phyloP scores from a whole-genome alignment of 1,140 invertebrate species.

The Drosophila nasuta region DNA sequence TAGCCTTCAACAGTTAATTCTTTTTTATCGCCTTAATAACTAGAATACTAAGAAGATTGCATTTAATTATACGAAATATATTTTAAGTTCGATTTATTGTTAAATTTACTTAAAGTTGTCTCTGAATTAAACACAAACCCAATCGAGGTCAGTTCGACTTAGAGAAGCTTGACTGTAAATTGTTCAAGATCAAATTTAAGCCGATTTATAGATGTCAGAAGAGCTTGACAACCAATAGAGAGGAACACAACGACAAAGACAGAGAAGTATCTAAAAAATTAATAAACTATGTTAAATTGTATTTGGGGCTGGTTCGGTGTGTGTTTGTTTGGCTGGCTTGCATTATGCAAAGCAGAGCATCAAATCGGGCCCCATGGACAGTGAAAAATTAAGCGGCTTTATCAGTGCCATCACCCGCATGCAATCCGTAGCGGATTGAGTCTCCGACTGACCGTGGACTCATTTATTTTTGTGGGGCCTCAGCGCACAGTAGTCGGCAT shows the following conservation, averaged over 20 bases:
- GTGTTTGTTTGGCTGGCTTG: slow-evolving; percentile 27
- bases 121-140: too few relatives aligned
- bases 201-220: slow-evolving; percentile 76
- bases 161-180: slow-evolving; percentile 24
- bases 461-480: slow-evolving; percentile 66
- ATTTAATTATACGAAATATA: background rate
- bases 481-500: slow-evolving; percentile 79
- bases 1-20: too few relatives aligned
- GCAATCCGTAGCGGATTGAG: slow-evolving; percentile 21
- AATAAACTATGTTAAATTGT: slow-evolving; percentile 71
- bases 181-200: slow-evolving; percentile 79
- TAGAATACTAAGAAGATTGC: background rate
- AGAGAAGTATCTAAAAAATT: slow-evolving; percentile 63
- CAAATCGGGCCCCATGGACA: slow-evolving; percentile 51
- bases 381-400: slow-evolving; percentile 79
- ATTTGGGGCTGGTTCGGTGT: slow-evolving; percentile 8
- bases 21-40: background rate
- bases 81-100: background rate
- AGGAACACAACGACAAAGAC: slow-evolving; percentile 6
- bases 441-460: slow-evolving; percentile 67
- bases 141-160: slow-evolving; percentile 17
- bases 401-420: slow-evolving; percentile 80
- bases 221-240: slow-evolving; percentile 41
- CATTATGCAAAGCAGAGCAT: slow-evolving; percentile 73
- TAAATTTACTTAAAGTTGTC: background rate